A percentile compares a stretch with the other conserved stretches of the same genome.
Evolutionary conservation across 2,888 invertebrate genomes (phyloP).

Genomic region (Dorcus hopei): DNA sequence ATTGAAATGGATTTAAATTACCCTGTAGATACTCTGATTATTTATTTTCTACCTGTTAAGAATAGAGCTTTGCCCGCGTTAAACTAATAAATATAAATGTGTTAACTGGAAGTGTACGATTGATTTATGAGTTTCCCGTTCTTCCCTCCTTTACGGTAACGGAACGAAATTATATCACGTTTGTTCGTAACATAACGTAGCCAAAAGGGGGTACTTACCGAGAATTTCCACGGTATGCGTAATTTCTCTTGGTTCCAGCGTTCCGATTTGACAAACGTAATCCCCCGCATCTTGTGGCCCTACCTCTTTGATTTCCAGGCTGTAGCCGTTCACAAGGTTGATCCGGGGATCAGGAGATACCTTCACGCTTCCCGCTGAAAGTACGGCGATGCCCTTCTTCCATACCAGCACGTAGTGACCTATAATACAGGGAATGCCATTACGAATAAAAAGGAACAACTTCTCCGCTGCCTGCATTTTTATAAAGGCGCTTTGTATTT

Average conservation of each 20-base stretch:
- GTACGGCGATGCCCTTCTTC: conserved; percentile 65
- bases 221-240: conserved; percentile 65
- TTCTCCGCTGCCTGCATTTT: background rate
- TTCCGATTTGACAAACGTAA: conserved; percentile 67
- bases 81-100: too few species aligned
- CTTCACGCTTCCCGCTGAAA: conserved; percentile 63
- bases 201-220: conserved; percentile 51
- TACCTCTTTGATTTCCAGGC: conserved; percentile 62
- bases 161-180: too few species aligned
- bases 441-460: conserved; percentile 1
- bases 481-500: background rate
- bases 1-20: too few species aligned
- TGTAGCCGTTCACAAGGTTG: conserved; percentile 61
- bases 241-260: conserved; percentile 62
- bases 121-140: too few species aligned
- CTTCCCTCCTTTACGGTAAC: too few species aligned
- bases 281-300: conserved; percentile 65
- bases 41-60: too few species aligned
- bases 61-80: too few species aligned
- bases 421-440: conserved; percentile 39
- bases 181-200: too few species aligned
- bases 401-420: conserved; percentile 62
- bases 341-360: conserved; percentile 64
- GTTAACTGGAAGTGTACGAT: too few species aligned
- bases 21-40: too few species aligned